Conservation (phyloP, 2,797 vertebrate genomes). For the Enoplosus armatus region DNA sequence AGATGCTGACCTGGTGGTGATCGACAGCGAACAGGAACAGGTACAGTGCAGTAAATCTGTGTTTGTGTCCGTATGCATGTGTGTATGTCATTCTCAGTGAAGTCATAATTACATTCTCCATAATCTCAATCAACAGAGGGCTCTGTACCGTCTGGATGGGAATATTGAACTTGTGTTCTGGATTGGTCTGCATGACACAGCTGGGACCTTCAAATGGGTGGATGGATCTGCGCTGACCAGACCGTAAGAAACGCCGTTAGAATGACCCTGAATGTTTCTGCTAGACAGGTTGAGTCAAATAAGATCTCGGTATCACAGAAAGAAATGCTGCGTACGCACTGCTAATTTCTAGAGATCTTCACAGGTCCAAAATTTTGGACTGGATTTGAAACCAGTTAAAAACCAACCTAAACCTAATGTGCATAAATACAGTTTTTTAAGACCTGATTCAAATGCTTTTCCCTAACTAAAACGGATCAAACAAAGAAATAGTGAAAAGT, state of each 20-base stretch:
- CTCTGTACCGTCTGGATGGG: conserved; percentile 16
- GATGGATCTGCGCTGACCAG: conserved; percentile 33
- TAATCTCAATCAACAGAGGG: conserved; percentile 15
- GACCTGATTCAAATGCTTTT: neutral
- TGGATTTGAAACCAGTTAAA: neutral
- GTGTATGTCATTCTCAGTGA: neutral
- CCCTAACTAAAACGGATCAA: neutral
- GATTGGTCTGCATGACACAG: conserved; percentile 34
- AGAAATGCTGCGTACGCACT: neutral
- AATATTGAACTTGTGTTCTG: neutral
- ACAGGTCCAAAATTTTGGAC: neutral
- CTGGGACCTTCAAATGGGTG: conserved; percentile 43
- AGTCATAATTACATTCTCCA: neutral
- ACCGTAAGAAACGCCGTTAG: conserved; percentile 20
- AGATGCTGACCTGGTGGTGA: conserved; percentile 53
- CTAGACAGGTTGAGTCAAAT: neutral
- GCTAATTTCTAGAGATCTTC: neutral
- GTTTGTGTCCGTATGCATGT: neutral
- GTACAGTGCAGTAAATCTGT: conserved; percentile 7
- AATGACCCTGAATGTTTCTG: neutral
- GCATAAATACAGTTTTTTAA: neutral
- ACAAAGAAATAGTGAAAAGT: too few relatives aligned
- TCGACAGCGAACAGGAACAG: conserved; percentile 44
- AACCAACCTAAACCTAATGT: neutral
- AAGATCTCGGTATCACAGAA: neutral